Conservation (phyloP, 1,140 invertebrate genomes). For the Drosophila takahashii region DNA sequence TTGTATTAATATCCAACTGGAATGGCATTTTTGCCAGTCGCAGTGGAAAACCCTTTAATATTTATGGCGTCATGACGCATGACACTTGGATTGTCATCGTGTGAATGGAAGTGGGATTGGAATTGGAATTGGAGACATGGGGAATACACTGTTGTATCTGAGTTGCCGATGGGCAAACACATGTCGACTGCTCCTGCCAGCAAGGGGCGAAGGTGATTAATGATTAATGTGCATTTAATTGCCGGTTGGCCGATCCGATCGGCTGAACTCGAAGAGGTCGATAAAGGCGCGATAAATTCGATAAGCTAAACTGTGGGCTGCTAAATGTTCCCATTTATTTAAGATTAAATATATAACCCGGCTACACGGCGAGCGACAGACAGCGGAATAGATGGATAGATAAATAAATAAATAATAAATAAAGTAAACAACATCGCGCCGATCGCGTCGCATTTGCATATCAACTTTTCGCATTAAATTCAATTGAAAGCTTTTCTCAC, state of each 20-base stretch:
- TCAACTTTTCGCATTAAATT: constrained; percentile 82
- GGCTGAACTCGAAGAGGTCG: background rate
- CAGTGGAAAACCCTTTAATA: background rate
- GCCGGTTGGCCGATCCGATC: constrained; percentile 8
- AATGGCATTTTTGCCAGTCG: background rate
- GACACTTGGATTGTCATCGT: constrained; percentile 22
- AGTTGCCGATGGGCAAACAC: constrained; percentile 47
- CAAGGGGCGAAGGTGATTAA: constrained; percentile 27
- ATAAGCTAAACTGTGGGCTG: constrained; percentile 49
- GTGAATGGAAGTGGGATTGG: constrained; percentile 14
- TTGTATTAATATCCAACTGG: too few species aligned
- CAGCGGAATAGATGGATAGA: constrained; percentile 62
- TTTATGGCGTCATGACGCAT: constrained; percentile 1
- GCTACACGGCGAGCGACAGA: constrained; percentile 37
- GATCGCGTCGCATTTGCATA: constrained; percentile 67
- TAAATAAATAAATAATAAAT: constrained; percentile 79
- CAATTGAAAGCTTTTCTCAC: constrained; percentile 82
- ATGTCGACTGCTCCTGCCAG: constrained; percentile 29
- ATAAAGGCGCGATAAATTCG: constrained; percentile 30
- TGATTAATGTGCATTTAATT: constrained; percentile 81
- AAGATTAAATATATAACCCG: constrained; percentile 53
- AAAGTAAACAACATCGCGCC: constrained; percentile 68
- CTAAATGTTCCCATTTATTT: constrained; percentile 75
- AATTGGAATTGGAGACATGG: background rate
- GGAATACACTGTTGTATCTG: constrained; percentile 2